These are phyloP conservation scores for Vombatus ursinus DNA, from an alignment of 2,113 vertebrate genomes.

Conservation along the genomic window DNA sequence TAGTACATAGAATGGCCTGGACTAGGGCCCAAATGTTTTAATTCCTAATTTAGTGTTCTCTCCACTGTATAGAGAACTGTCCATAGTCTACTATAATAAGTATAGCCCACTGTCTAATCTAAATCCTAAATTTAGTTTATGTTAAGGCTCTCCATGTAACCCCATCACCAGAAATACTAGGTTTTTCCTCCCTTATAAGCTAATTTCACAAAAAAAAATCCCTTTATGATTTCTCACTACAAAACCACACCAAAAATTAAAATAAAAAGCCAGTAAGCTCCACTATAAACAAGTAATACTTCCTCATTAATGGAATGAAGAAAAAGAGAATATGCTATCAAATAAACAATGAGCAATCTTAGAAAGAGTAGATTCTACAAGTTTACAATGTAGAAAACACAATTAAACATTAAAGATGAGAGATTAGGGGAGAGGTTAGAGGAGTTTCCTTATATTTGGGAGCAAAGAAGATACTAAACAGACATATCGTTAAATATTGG, in stretches of 20 bases:
- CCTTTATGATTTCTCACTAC: not conserved
- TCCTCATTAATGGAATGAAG: not conserved
- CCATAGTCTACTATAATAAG: too few species aligned
- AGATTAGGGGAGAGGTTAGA: not conserved
- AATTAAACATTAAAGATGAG: not conserved
- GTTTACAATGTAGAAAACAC: not conserved
- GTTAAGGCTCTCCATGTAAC: not conserved
- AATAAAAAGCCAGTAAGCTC: not conserved
- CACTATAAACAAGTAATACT: not conserved
- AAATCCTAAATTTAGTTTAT: not conserved
- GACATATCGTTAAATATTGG: not conserved
- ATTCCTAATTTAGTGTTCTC: not conserved
- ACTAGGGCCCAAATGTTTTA: not conserved
- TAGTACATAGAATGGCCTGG: not conserved
- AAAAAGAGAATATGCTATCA: not conserved
- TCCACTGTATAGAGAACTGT: not conserved
- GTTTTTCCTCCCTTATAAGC: not conserved
- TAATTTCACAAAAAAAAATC: not conserved
- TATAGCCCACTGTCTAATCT: not conserved
- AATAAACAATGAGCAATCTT: not conserved
- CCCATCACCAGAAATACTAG: not conserved
- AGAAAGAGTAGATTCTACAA: not conserved
- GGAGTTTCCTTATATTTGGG: not conserved
- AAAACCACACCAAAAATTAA: not conserved
- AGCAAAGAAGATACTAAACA: not conserved